A percentile compares a stretch with the other conserved stretches of the same genome.
Conservation (phyloP, 1,140 invertebrate genomes). For the Plutomurus gul region DNA sequence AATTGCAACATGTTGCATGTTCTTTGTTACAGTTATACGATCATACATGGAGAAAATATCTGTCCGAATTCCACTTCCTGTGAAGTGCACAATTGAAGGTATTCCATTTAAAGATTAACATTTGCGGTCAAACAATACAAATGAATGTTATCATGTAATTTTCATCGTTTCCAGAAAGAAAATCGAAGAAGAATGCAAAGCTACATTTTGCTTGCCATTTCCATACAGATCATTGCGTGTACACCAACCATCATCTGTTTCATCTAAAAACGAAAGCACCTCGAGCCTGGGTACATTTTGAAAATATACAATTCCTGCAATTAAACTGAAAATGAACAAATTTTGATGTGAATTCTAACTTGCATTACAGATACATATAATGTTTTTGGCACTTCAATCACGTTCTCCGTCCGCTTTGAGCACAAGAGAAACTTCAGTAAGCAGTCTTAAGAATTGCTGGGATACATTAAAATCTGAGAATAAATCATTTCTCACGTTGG, state of each 20-base stretch:
- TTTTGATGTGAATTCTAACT: constrained; percentile 72
- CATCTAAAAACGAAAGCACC: constrained; percentile 83
- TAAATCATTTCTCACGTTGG: constrained; percentile 84
- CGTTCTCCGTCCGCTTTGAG: constrained; percentile 77
- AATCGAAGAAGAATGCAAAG: constrained; percentile 82
- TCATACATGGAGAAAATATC: constrained; percentile 86
- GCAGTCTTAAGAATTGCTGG: constrained; percentile 87
- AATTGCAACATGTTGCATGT: too few relatives aligned
- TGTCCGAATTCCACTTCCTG: constrained; percentile 80
- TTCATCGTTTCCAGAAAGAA: constrained; percentile 66
- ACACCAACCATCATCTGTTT: constrained; percentile 76
- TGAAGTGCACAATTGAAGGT: constrained; percentile 90
- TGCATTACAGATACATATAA: constrained; percentile 84
- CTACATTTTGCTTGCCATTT: constrained; percentile 87
- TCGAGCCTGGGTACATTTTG: constrained; percentile 71
- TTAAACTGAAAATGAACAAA: too few relatives aligned
- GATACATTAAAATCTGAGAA: constrained; percentile 88
- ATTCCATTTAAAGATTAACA: constrained; percentile 16
- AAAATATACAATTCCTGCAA: constrained; percentile 68
- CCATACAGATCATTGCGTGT: constrained; percentile 85
- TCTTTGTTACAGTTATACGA: constrained; percentile 65
- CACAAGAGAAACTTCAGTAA: constrained; percentile 79
- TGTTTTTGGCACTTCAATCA: constrained; percentile 90
- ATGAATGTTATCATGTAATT: constrained; percentile 39
- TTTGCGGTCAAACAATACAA: neutral